Conservation (phyloP, 1,140 invertebrate genomes). For the Aculops lycopersici region DNA sequence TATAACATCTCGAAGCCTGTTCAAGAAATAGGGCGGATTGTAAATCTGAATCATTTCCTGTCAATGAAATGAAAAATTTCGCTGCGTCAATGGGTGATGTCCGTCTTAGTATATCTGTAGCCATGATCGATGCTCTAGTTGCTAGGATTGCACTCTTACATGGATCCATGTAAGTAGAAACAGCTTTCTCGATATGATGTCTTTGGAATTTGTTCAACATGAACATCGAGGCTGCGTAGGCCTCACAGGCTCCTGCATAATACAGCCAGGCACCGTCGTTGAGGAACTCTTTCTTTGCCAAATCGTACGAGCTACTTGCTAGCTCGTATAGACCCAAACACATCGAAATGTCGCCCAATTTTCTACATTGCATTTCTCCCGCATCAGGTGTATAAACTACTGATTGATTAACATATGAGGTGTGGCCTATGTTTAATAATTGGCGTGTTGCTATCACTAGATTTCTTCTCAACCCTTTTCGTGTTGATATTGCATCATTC, state of each 20-base stretch:
- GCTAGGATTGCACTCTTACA: conserved; percentile 52
- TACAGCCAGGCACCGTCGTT: conserved; percentile 85
- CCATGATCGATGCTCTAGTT: conserved; percentile 52
- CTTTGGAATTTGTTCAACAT: conserved; percentile 8
- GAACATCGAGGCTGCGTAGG: conserved; percentile 8
- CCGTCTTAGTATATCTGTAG: conserved; percentile 46
- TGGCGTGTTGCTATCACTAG: conserved; percentile 8
- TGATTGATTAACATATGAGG: neutral
- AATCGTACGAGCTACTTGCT: conserved; percentile 72
- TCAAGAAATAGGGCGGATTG: conserved; percentile 49
- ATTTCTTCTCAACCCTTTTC: conserved; percentile 7
- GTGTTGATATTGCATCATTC: conserved; percentile 3
- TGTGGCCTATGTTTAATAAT: neutral
- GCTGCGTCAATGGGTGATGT: conserved; percentile 49
- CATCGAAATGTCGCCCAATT: conserved; percentile 75
- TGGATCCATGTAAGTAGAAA: conserved; percentile 11
- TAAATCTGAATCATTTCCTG: conserved; percentile 65
- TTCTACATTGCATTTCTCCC: conserved; percentile 59
- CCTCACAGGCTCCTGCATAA: conserved; percentile 51
- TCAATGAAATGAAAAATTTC: conserved; percentile 67
- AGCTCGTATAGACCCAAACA: conserved; percentile 72
- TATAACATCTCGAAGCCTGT: conserved; percentile 75
- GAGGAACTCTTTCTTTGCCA: conserved; percentile 76
- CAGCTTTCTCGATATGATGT: conserved; percentile 7
- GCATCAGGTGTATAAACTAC: conserved; percentile 40